Evolutionary conservation across 2,888 invertebrate species (phyloP).

Genomic region (Thyatira batis): DNA sequence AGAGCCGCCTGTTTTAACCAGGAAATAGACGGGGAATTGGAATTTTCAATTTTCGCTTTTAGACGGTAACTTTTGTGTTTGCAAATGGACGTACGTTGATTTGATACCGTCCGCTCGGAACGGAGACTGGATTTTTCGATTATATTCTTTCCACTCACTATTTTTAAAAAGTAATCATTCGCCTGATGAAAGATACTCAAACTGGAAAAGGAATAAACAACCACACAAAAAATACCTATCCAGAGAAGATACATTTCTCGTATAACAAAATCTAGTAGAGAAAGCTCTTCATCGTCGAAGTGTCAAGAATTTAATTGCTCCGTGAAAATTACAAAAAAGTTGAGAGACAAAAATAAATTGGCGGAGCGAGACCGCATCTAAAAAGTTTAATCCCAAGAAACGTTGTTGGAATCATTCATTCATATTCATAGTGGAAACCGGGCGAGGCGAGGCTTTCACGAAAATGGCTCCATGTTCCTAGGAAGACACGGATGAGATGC

Average conservation of each 20-base stretch:
- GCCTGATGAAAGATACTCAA: too few relatives aligned
- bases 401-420: slow-evolving; percentile 74
- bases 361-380: slow-evolving; percentile 37
- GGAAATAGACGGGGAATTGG: slow-evolving; percentile 74
- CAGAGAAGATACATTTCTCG: too few relatives aligned
- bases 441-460: slow-evolving; percentile 72
- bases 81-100: slow-evolving; percentile 44
- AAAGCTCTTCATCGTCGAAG: too few relatives aligned
- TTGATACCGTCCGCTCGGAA: slow-evolving; percentile 1
- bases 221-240: too few relatives aligned
- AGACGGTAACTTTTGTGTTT: slow-evolving; percentile 55
- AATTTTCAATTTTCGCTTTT: slow-evolving; percentile 71
- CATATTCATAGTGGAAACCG: slow-evolving; percentile 76
- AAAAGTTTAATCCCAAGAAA: slow-evolving; percentile 74
- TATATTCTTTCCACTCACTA: slow-evolving; percentile 3
- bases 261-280: too few relatives aligned
- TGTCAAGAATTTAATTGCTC: background rate
- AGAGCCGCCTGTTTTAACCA: slow-evolving; percentile 70
- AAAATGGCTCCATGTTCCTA: slow-evolving; percentile 74
- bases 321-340: background rate
- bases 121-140: background rate
- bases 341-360: background rate
- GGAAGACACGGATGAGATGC: slow-evolving; percentile 75
- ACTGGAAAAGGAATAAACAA: too few relatives aligned
- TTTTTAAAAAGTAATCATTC: too few relatives aligned